Evolutionary conservation across 2,113 vertebrate species (phyloP), one percentile per base, ranked within the genome.

Genomic region (Ageneiosus marmoratus): DNA sequence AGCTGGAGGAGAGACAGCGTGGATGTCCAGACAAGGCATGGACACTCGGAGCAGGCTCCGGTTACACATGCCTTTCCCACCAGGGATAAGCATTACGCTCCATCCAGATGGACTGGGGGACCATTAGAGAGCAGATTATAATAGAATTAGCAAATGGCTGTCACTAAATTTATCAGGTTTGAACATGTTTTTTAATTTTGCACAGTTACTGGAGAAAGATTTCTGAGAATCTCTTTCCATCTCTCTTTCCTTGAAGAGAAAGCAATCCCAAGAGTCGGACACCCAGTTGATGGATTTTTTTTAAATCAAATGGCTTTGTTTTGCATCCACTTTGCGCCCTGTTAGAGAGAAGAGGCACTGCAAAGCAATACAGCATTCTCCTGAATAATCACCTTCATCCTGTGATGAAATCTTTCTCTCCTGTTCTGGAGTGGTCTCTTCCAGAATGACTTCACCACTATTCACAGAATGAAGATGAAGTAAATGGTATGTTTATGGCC

Each of bases 111-210:
- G 88, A 83, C 82, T 37, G 85, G 86, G n/a, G 92, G 87, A 51
- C 77, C 48, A 46, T 87, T 76, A 83, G 86, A 86, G 86, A 86
- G 81, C 84, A 85, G 90, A 92, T 92, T 90, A 92, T 90, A 92
- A 91, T 89, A 91, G 92, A 94, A 91, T 93, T 92, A 91, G 89
- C 89, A 90, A 92, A 93, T 88, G 92, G 93, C 88, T 89, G 87
- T 86, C 24, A 89, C 88, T 89, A 89, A 92, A 91, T 90, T 85
- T 87, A 85, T 90, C 89, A 88, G 83, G 83, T 44, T 74, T 13
- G 81, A 86, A 87, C 87, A 82, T 80, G 27, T 75, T 83, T n/a
- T 41, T 48, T 81, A 53, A 73, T 34, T 37, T 83, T 20, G 63
- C 9, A 65, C 56, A 46, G 56, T 82, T 72, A 56, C 50, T 56